A percentile compares a stretch with the other conserved stretches of the same genome.
Evolutionary conservation across 2,113 vertebrate species (phyloP).

Genomic region (Tringa solitaria): DNA sequence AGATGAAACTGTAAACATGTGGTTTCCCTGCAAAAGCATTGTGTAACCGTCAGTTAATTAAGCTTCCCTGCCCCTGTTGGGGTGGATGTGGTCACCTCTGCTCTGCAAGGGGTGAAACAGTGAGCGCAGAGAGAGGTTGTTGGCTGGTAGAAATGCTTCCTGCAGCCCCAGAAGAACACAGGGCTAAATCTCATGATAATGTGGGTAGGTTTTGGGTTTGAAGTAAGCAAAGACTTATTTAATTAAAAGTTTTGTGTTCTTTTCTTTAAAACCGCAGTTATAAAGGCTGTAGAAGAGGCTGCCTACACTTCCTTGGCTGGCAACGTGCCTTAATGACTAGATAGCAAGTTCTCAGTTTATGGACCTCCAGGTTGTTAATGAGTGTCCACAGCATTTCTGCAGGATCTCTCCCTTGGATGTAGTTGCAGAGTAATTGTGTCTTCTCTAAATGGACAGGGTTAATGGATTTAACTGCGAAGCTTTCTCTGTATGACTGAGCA

Average conservation of each 20-base stretch:
- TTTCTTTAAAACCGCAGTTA: background rate
- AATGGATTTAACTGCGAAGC: background rate
- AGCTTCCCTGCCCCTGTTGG: background rate
- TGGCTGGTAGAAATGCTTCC: background rate
- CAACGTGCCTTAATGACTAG: background rate
- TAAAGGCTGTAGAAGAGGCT: background rate
- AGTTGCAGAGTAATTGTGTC: background rate
- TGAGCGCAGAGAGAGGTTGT: rapidly evolving
- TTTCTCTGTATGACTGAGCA: background rate
- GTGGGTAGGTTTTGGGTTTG: background rate
- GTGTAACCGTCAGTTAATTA: background rate
- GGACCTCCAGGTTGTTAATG: background rate
- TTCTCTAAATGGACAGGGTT: background rate
- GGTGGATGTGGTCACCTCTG: background rate
- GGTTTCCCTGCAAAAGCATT: background rate
- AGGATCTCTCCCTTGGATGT: background rate
- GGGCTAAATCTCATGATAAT: background rate
- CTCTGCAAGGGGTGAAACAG: background rate
- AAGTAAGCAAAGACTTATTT: background rate
- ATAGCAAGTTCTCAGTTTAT: rapidly evolving
- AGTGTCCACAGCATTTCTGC: background rate
- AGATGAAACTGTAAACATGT: background rate
- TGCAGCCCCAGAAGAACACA: background rate
- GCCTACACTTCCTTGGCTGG: background rate
- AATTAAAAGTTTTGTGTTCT: background rate